Conservation (phyloP, 35 echinoderm and acorn worm genomes). For the Hemicentrotus pulcherrimus region DNA sequence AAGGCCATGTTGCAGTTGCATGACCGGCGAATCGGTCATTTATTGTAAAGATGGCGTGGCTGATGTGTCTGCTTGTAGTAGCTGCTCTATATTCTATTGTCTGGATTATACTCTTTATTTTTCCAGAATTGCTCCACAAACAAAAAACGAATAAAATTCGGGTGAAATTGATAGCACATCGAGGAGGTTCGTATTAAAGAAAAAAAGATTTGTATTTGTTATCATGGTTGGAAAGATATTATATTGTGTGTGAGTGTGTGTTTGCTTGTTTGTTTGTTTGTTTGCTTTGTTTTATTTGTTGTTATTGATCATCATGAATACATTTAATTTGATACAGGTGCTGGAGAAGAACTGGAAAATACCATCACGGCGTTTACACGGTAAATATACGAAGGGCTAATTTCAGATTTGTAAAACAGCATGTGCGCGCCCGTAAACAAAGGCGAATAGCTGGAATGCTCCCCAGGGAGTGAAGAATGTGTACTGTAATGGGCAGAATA, state of each 20-base stretch:
- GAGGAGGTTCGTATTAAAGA: constrained; percentile 73
- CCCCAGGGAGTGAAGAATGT: not conserved
- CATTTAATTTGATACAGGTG: constrained; percentile 51
- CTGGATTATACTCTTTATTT: constrained; percentile 65
- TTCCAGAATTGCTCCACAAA: constrained; percentile 77
- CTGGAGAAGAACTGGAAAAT: constrained; percentile 89
- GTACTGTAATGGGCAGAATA: not conserved
- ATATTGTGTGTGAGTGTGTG: not conserved
- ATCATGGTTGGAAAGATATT: not conserved
- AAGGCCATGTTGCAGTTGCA: not conserved
- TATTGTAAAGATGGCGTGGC: not conserved
- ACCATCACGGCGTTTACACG: constrained; percentile 85
- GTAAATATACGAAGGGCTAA: constrained; percentile 61
- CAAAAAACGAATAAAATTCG: constrained; percentile 70
- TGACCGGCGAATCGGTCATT: not conserved
- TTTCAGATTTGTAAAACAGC: not conserved
- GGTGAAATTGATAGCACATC: constrained; percentile 80
- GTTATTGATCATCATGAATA: not conserved
- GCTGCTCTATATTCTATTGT: not conserved
- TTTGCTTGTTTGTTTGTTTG: too few relatives aligned
- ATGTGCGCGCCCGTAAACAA: not conserved
- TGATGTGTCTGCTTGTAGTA: not conserved
- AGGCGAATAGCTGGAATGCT: not conserved
- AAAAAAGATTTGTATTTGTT: not conserved
- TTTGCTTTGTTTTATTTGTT: not conserved